Evolutionary conservation across 2,888 invertebrate genomes (phyloP), one percentile per base, ranked within the genome.

Genomic region (Drosophila robusta): DNA sequence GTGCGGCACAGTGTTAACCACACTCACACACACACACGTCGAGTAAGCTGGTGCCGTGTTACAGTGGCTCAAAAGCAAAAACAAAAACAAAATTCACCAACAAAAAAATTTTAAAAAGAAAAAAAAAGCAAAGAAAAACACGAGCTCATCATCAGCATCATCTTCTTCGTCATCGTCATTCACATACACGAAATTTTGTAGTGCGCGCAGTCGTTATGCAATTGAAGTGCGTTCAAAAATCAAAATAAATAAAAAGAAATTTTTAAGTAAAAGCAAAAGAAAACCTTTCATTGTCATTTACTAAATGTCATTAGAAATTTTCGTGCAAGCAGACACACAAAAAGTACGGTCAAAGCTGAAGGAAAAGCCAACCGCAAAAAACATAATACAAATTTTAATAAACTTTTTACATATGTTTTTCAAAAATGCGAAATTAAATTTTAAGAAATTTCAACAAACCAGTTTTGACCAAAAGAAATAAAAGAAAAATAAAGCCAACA

Each of bases 161-260:
- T 45, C 62, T 63, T 54, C 65, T 61, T 58, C 68, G 29, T 65
- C 70, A 69, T 49, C 69, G 16, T 63, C 65, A 56, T 76, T 45
- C 44, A 47, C 57, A 71, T 54, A 47, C 49, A 79, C 54, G 60
- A 75, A 65, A 49, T 65, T 67, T 57, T 61, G 51, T 66, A 66
- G 75, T 78, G 75, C 66, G 75, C 81, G 81, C 75, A 62, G 67
- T 58, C 67, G 83, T 87, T 83, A 87, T 87, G 88, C 83, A 87
- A 85, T 67, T 75, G 72, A 75, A 87, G 87, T 82, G 85, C 71
- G 77, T 86, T 60, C 72, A 66, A 75, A 75, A 79, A 55, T 64
- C 61, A 54, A 64, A 68, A 73, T 55, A 71, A 78, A 62, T 56
- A 74, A 52, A 29, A 57, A 46, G 54, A 70, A 56, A 52, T 68